A percentile compares a stretch with the other conserved stretches of the same genome.
Evolutionary conservation across 2,797 vertebrate species (phyloP).

Genomic region (Corythornis leucogaster): DNA sequence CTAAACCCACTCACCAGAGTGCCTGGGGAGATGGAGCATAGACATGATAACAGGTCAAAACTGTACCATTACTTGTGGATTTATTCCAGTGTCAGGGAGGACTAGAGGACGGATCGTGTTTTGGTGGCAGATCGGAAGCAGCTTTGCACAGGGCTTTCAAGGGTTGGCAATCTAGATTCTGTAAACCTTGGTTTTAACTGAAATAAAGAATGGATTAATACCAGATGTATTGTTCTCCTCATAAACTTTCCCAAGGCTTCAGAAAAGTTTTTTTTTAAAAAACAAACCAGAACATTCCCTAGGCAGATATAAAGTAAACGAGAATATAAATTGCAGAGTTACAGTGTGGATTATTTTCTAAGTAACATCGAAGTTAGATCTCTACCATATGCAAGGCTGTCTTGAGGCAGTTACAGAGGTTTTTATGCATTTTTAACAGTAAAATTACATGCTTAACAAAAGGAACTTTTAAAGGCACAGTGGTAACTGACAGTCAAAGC

Average conservation of each 20-base stretch:
- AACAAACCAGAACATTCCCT: neutral
- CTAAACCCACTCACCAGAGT: neutral
- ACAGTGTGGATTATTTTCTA: neutral
- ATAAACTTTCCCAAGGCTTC: constrained; percentile 41
- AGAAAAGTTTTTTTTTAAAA: neutral
- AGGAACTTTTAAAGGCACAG: constrained; percentile 75
- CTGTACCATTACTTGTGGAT: neutral
- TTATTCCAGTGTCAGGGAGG: neutral
- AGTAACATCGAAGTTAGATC: neutral
- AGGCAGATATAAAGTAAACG: neutral
- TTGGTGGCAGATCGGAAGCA: neutral
- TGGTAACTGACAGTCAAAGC: constrained; percentile 72
- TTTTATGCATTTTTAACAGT: constrained; percentile 70
- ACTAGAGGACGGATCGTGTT: neutral
- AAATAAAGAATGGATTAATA: neutral
- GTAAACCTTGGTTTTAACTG: neutral
- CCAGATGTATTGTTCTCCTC: neutral
- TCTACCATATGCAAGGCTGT: neutral
- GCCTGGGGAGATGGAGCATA: neutral
- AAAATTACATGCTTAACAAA: constrained; percentile 75
- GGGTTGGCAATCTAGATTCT: neutral
- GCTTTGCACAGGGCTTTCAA: neutral
- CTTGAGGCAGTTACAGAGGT: constrained; percentile 45
- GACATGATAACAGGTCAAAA: neutral
- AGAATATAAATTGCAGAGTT: neutral